Conservation (phyloP, 2,113 vertebrate genomes). For the Catharus fuscescens region DNA sequence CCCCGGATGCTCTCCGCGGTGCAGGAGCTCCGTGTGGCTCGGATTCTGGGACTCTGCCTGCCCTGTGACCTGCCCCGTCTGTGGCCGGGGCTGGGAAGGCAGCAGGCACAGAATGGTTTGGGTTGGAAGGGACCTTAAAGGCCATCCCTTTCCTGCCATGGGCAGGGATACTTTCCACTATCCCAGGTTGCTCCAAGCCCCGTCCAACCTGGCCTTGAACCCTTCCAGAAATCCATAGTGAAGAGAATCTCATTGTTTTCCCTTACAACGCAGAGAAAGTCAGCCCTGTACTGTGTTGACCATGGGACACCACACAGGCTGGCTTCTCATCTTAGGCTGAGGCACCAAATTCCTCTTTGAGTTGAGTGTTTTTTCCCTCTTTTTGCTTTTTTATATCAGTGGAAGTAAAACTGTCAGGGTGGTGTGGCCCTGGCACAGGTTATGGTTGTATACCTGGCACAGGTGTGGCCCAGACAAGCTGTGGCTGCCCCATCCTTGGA, state of each 20-base stretch:
- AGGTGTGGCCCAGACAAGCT: not conserved
- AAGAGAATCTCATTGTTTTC: not conserved
- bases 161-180: not conserved
- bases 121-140: not conserved
- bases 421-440: rapidly evolving
- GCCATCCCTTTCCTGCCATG: not conserved
- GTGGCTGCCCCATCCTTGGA: not conserved
- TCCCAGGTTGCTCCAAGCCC: not conserved
- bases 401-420: not conserved
- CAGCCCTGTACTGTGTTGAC: not conserved
- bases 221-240: not conserved
- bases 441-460: not conserved
- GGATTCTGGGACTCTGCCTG: not conserved
- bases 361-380: rapidly evolving
- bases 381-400: not conserved
- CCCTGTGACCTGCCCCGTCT: not conserved
- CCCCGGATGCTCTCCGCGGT: rapidly evolving
- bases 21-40: not conserved
- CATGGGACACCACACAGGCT: rapidly evolving
- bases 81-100: not conserved
- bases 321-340: not conserved
- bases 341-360: not conserved
- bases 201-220: rapidly evolving
- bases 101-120: not conserved
- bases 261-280: not conserved